phyloP scores from a whole-genome alignment of 2,888 invertebrate genomes.

The Bombylius major region DNA sequence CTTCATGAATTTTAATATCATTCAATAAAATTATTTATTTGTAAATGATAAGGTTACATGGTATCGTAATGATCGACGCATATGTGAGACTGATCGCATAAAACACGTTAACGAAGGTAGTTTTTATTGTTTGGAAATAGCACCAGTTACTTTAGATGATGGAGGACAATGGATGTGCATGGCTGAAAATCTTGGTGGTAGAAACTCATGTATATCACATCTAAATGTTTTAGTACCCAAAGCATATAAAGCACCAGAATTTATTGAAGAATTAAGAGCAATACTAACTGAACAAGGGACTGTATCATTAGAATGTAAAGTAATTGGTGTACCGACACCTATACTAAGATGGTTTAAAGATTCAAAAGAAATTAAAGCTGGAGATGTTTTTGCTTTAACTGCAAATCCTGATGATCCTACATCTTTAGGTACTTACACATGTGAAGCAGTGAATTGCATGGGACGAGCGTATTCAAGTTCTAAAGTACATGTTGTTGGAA shows the following conservation, averaged over 20 bases:
- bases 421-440: conserved; percentile 75
- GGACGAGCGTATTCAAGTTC: conserved; percentile 72
- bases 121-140: conserved; percentile 74
- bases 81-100: conserved; percentile 63
- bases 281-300: conserved; percentile 77
- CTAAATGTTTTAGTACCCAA: conserved; percentile 76
- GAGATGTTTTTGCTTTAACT: conserved; percentile 77
- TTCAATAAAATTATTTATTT: too few relatives aligned
- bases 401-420: conserved; percentile 76
- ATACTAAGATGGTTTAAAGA: conserved; percentile 69
- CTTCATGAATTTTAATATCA: too few relatives aligned
- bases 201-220: conserved; percentile 61
- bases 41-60: conserved; percentile 56
- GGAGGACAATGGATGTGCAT: conserved; percentile 77
- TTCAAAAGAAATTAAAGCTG: conserved; percentile 75
- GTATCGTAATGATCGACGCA: conserved; percentile 68
- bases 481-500: conserved; percentile 67
- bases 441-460: conserved; percentile 82
- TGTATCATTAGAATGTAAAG: conserved; percentile 83
- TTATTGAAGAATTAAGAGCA: conserved; percentile 71
- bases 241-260: conserved; percentile 78
- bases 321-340: conserved; percentile 79
- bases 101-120: conserved; percentile 70
- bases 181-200: conserved; percentile 62
- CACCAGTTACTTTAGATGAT: conserved; percentile 68